Evolutionary conservation across 2,113 vertebrate species (phyloP), one percentile per base, ranked within the genome.

Genomic region (Gorsachius goisagi): DNA sequence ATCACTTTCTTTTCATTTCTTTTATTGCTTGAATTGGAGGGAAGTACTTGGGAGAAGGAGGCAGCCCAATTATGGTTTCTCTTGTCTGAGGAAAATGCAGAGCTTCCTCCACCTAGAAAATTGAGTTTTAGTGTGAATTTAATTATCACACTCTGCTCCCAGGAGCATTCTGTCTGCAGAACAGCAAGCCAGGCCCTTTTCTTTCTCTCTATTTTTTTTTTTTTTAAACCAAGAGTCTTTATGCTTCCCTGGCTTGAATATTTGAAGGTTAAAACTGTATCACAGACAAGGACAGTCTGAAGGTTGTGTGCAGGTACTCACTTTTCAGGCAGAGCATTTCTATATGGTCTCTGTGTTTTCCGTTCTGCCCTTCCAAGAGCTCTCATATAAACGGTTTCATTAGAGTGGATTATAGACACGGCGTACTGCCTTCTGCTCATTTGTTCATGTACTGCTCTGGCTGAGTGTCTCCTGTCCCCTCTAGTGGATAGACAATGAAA

Each of bases 41-140:
- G 50, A 91, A 85, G 28, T 49, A 41, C 59, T 23, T 53, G 47
- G 35, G 72, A 88, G 44, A 93, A 83, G 35, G 62, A 86, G 52
- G 23, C 56, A 93, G 60, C 23, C 44, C 79, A 81, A 27, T 72
- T 86, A 75, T 0, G 1, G 8, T 63, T 95, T 74, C 30, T 76
- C 33, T 69, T 66, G 35, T 68, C 47, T 86, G 49, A 84, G 58
- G 72, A 87, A 93, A 93, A 89, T 39, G 35, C 19, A 56, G 60
- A 74, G 44, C 30, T 88, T 76, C 81, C 44, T 76, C 76, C n/a
- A 72, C n/a, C 27, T 55, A 73, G 88, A 79, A 87, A 79, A 89
- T 13, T 63, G 72, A 87, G 60, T 27, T 83, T 72, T 66, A 49
- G 66, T 76, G 47, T 63, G 75, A 93, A 94, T 86, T 82, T 95